phyloP scores from a whole-genome alignment of 2,888 invertebrate genomes.

The Odontocolon sp. region DNA sequence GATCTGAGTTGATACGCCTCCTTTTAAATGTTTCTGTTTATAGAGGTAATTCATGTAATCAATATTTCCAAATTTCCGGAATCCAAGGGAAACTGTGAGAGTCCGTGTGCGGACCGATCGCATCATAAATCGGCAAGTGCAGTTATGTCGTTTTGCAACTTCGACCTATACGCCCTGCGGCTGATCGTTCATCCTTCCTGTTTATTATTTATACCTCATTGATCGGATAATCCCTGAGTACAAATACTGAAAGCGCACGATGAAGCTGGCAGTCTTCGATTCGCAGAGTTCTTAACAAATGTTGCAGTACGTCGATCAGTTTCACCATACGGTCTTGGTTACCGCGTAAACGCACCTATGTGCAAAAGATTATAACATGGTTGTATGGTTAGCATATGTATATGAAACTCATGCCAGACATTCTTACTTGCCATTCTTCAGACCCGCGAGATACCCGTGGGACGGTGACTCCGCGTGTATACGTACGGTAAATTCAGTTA shows the following conservation, averaged over 20 bases:
- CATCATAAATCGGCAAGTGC: constrained; percentile 58
- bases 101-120: constrained; percentile 52
- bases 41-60: constrained; percentile 70
- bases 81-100: constrained; percentile 63
- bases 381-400: not conserved
- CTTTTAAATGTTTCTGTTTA: too few relatives aligned
- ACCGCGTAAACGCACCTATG: not conserved
- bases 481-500: constrained; percentile 36
- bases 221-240: constrained; percentile 36
- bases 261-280: too few relatives aligned
- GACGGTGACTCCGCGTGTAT: constrained; percentile 33
- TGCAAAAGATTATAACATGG: too few relatives aligned
- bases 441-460: constrained; percentile 51
- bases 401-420: constrained; percentile 1
- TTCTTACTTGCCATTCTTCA: constrained; percentile 57
- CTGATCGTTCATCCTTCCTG: constrained; percentile 44
- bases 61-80: constrained; percentile 70
- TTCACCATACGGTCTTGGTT: too few relatives aligned
- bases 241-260: too few relatives aligned
- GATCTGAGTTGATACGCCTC: too few relatives aligned
- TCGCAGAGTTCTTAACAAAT: too few relatives aligned
- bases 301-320: too few relatives aligned
- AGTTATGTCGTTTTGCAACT: constrained; percentile 48
- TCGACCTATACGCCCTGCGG: not conserved
- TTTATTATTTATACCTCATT: constrained; percentile 59